These are phyloP conservation scores for Sphaerodactylus townsendi DNA, from an alignment of 2,113 vertebrate genomes.

Conservation along the genomic window DNA sequence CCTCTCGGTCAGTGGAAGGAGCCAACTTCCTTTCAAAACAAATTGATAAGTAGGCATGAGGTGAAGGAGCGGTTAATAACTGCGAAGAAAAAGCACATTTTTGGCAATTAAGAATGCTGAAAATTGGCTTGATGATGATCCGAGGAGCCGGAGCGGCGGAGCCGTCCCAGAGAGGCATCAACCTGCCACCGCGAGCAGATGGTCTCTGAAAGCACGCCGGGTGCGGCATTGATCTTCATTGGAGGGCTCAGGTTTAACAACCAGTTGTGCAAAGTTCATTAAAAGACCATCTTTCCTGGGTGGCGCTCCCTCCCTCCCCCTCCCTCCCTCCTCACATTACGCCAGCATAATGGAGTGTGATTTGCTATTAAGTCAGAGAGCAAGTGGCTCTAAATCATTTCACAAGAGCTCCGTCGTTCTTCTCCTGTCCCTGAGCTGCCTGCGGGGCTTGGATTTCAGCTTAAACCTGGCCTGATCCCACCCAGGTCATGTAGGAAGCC, in stretches of 20 bases:
- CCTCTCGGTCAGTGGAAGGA: too few species aligned
- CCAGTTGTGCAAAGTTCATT: constrained; percentile 9
- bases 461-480: background rate
- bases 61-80: background rate
- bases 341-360: background rate
- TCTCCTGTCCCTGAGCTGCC: background rate
- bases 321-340: background rate
- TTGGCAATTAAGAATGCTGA: background rate
- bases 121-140: background rate
- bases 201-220: background rate
- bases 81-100: background rate
- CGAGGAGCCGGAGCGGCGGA: background rate
- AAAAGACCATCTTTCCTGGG: background rate
- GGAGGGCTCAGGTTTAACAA: constrained; percentile 7
- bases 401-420: background rate
- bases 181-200: background rate
- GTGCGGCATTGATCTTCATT: background rate
- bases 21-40: background rate
- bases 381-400: background rate
- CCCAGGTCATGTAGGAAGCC: background rate
- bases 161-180: background rate
- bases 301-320: too few species aligned
- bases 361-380: background rate
- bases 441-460: too few species aligned
- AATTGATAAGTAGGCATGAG: background rate